phyloP scores from a whole-genome alignment of 2,113 vertebrate species.

The Phalacrocorax carbo region DNA sequence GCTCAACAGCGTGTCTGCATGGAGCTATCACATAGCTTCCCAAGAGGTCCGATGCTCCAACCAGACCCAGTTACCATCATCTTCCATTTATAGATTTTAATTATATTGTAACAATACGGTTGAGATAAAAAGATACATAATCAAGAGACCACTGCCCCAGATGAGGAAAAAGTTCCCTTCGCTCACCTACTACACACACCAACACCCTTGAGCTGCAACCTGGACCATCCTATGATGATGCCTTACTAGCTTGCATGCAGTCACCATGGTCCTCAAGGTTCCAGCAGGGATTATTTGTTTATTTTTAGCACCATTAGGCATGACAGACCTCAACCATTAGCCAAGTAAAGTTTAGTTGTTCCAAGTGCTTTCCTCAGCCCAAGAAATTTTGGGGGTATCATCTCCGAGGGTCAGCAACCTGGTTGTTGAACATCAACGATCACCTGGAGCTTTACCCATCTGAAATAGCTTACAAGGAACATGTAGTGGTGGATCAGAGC shows the following conservation, averaged over 20 bases:
- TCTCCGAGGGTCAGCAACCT: neutral
- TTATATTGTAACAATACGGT: neutral
- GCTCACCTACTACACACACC: neutral
- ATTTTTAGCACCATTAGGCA: neutral
- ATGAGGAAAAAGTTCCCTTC: neutral
- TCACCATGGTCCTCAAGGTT: neutral
- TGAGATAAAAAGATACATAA: neutral
- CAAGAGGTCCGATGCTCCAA: neutral
- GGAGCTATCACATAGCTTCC: too few relatives aligned
- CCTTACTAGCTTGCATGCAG: accelerated
- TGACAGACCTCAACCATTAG: neutral
- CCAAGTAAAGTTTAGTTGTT: neutral
- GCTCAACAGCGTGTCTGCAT: accelerated
- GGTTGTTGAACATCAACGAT: neutral
- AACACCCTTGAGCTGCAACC: neutral
- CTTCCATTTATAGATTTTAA: neutral
- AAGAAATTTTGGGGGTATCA: neutral
- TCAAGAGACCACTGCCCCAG: neutral
- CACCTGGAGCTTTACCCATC: neutral
- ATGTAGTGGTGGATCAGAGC: too few relatives aligned
- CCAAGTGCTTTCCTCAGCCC: neutral
- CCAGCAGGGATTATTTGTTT: neutral
- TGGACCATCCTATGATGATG: neutral
- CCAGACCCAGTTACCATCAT: neutral
- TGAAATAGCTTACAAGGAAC: neutral